Evolutionary conservation across 2,113 vertebrate genomes (phyloP), one percentile per base, ranked within the genome.

Genomic region (Hiodon alosoides): DNA sequence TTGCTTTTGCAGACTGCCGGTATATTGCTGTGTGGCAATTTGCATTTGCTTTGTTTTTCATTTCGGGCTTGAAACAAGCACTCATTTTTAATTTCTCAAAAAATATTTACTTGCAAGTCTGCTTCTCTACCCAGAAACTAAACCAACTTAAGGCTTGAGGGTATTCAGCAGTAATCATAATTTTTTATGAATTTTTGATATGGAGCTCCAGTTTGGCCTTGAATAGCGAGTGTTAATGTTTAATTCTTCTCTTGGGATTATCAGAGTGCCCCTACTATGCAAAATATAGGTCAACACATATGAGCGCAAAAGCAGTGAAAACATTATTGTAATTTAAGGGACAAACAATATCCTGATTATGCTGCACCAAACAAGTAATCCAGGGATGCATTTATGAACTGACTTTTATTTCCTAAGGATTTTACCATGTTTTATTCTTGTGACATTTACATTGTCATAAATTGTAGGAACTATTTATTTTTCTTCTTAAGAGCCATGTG

Each of bases 91-190:
- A 81, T 54, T 50, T 71, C 69, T 77, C 57, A 76, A 70, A 75
- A 73, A 74, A 71, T 80, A 85, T 84, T 80, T 83, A 81, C 72
- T 69, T 66, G 31, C 52, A 16, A 76, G 77, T 52, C 47, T 81
- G 78, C 82, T 70, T 77, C 71, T 17, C 16, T 57, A 9, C 17
- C 17, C 7, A 55, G 53, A 7, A 16, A 66, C 54, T n/a, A 79
- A 53, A 75, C n/a, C 3, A 31, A 59, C 66, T 51, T 75, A 80
- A 81, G 76, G 55, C 65, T 53, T 73, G 9, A 31, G 4, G 9
- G 59, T 64, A 16, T 67, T 69, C 16, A 62, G 58, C 17, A 2
- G 57, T n/a, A 53, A 55, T 17, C 55, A 17, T 51, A 11, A 3
- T 74, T 74, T 66, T 59, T 60, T 75, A 72, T 72, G 54, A 69